Evolutionary conservation across 2,888 invertebrate genomes (phyloP).

Genomic region (Drosophila cognata): DNA sequence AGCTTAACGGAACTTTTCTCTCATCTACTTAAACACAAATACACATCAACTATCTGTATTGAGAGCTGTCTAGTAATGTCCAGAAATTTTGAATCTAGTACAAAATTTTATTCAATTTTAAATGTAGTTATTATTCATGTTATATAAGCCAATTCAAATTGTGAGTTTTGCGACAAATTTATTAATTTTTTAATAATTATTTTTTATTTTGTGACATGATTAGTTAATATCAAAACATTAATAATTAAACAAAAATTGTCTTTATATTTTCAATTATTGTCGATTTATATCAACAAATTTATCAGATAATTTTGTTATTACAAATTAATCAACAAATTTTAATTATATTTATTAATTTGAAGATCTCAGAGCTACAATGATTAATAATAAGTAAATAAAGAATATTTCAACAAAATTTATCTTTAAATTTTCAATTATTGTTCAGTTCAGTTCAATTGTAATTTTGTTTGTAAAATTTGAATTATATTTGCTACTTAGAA

Average conservation of each 20-base stretch:
- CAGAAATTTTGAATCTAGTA: not conserved
- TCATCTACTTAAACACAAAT: not conserved
- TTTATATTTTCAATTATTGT: not conserved
- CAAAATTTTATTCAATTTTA: not conserved
- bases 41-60: not conserved
- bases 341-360: not conserved
- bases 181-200: not conserved
- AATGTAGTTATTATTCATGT: not conserved
- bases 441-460: too few relatives aligned
- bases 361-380: too few relatives aligned
- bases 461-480: too few relatives aligned
- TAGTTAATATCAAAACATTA: not conserved
- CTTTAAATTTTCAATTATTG: too few relatives aligned
- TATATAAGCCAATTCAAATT: not conserved
- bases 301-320: not conserved
- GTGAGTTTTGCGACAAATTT: not conserved
- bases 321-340: fast-evolving
- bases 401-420: too few relatives aligned
- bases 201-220: not conserved
- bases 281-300: not conserved
- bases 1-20: not conserved
- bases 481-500: too few relatives aligned
- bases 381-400: too few relatives aligned
- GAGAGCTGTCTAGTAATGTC: not conserved
- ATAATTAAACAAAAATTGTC: not conserved